Base-by-base conservation (phyloP, 30 jellyfish, hydroid and myxozoan species). In the Turritopsis rubra region DNA sequence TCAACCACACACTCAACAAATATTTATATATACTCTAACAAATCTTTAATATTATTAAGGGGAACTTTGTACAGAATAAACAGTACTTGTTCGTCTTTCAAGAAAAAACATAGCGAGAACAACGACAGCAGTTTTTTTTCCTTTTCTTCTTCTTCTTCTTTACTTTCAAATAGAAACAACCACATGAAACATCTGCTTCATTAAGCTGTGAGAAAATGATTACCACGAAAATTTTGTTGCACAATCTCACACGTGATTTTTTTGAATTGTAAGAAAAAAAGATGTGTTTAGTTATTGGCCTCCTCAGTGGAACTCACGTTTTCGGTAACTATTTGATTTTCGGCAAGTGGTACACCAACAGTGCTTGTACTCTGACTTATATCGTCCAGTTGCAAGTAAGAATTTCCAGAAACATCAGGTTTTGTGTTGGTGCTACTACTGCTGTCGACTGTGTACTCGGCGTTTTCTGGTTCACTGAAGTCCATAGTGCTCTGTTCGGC, bases 401-500 rank as follows among this genome's bases (percentile, higher is more conserved):
- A 21, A 71, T 82, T 66, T 24, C 88, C 75, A 21, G 75, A 16
- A 65, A 16, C 52, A 22, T 41, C 60, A 21, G 21, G 53, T n/a
- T 23, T 53, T n/a, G 60, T 52, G 28, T 74, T 74, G 24, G 21
- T 20, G 80, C 53, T 81, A 66, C 65, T 66, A 54, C 88, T 82
- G 72, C 88, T 82, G 84, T 82, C 88, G 18, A 71, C 88, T 18
- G 88, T 28, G 0, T 65, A 82, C 31, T 71, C 85, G 26, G 75
- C 71, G 29, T 52, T 52, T 19, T 22, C 84, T 66, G 65, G 85
- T 21, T 22, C 86, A 7, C 28, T 66, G 73, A 82, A 74, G 65
- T 74, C 82, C 28, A 74, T 74, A 16, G 28, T 74, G 31, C 82
- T 74, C 41, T 74, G 82, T 74, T 74, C 82, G 24, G 82, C 77